Evolutionary conservation across 2,888 invertebrate genomes (phyloP).

Genomic region (Marasmarcha lunaedactyla): DNA sequence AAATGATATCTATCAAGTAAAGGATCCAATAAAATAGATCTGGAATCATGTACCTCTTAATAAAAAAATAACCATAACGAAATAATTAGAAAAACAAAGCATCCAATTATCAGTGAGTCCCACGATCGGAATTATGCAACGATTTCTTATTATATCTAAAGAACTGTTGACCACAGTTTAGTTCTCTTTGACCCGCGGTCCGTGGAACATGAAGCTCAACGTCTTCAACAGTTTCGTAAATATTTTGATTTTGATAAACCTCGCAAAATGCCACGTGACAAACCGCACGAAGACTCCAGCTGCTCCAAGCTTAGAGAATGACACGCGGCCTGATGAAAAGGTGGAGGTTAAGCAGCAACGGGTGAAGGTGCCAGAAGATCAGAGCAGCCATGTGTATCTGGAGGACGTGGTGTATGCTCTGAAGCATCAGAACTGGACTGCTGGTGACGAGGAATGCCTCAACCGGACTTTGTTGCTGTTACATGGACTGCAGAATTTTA

Average conservation of each 20-base stretch:
- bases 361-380: background rate
- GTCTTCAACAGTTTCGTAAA: no score
- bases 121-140: no score
- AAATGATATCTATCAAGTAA: no score
- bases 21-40: no score
- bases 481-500: slow-evolving; percentile 55
- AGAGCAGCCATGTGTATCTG: slow-evolving; percentile 31
- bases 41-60: no score
- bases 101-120: background rate
- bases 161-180: background rate
- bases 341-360: background rate
- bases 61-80: no score
- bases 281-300: slow-evolving; percentile 18
- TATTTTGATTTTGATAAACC: no score
- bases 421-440: slow-evolving; percentile 43
- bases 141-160: background rate
- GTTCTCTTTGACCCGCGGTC: background rate
- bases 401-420: slow-evolving; percentile 49
- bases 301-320: background rate
- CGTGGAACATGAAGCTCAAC: background rate
- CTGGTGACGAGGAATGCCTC: slow-evolving; percentile 39
- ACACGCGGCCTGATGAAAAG: slow-evolving; percentile 1
- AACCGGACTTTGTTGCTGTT: slow-evolving; percentile 40
- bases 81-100: no score
- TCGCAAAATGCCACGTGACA: slow-evolving; percentile 17